A percentile compares a stretch with the other conserved stretches of the same genome.
Conservation (phyloP, 2,888 invertebrate genomes). For the Pseudococcus jackbeardsleyi region DNA sequence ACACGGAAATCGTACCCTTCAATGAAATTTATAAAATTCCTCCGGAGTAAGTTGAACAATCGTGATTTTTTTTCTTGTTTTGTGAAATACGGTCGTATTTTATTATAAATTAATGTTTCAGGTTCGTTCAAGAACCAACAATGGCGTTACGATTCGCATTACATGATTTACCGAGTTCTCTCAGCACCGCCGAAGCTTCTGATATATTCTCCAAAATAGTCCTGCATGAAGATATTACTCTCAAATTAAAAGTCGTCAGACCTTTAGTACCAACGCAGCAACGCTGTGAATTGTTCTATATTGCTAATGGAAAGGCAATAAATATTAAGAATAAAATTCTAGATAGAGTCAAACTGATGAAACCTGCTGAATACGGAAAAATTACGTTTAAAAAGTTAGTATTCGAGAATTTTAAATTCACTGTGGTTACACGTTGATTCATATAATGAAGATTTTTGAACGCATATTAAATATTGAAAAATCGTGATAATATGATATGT, state of each 20-base stretch:
- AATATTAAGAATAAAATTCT: constrained; percentile 75
- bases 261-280: constrained; percentile 73
- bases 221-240: constrained; percentile 72
- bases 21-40: constrained; percentile 83
- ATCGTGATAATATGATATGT: neutral
- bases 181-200: constrained; percentile 75
- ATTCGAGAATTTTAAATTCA: neutral
- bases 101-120: constrained; percentile 59
- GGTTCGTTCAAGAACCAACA: constrained; percentile 76
- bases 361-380: constrained; percentile 46
- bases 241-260: constrained; percentile 77
- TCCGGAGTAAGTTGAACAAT: constrained; percentile 69
- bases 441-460: neutral
- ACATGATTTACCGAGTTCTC: constrained; percentile 75
- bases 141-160: constrained; percentile 83
- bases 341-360: constrained; percentile 57
- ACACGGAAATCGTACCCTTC: constrained; percentile 75
- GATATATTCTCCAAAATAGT: constrained; percentile 81
- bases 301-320: constrained; percentile 69
- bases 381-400: constrained; percentile 47
- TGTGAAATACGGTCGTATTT: neutral
- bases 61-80: neutral
- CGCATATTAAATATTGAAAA: neutral
- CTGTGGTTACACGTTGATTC: neutral
- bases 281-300: constrained; percentile 79